Percentiles rank a stretch among this genome's conserved stretches.
phyloP scores from a whole-genome alignment of 2,888 invertebrate species.

The Emmelina monodactyla region DNA sequence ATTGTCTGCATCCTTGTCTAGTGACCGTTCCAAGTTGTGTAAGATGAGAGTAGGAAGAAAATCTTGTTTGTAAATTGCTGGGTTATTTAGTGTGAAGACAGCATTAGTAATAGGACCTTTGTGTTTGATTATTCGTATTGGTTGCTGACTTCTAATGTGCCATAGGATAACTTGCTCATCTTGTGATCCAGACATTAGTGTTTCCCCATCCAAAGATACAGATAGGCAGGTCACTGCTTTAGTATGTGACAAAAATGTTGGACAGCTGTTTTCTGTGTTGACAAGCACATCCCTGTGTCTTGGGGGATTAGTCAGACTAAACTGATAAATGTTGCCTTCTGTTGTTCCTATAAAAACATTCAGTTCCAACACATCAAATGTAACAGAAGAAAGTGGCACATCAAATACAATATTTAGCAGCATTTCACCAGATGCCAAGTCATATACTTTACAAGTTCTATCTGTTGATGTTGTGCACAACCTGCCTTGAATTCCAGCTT shows the following conservation, averaged over 20 bases:
- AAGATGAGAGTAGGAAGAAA: constrained; percentile 65
- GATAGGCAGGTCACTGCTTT: constrained; percentile 75
- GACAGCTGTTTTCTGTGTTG: constrained; percentile 52
- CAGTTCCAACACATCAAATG: constrained; percentile 74
- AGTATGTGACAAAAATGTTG: constrained; percentile 73
- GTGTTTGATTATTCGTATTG: constrained; percentile 72
- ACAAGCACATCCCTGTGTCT: constrained; percentile 72
- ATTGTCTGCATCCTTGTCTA: constrained; percentile 60
- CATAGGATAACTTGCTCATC: constrained; percentile 81
- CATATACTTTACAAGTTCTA: constrained; percentile 83
- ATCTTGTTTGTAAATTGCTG: constrained; percentile 66
- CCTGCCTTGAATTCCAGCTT: constrained; percentile 72
- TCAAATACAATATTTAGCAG: constrained; percentile 79
- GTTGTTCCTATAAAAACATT: constrained; percentile 77
- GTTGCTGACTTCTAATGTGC: constrained; percentile 81
- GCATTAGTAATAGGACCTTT: constrained; percentile 81
- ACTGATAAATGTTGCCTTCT: constrained; percentile 74
- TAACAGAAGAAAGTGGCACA: constrained; percentile 71
- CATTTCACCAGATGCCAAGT: constrained; percentile 72
- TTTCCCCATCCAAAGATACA: constrained; percentile 74
- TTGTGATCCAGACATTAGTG: constrained; percentile 78
- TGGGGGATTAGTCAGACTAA: constrained; percentile 72
- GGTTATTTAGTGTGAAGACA: constrained; percentile 67
- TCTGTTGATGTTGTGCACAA: constrained; percentile 83
- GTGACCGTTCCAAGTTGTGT: constrained; percentile 69